Percentiles rank a stretch among this genome's conserved stretches.
phyloP scores from a whole-genome alignment of 2,888 invertebrate species.

The Sepioteuthis lessoniana region DNA sequence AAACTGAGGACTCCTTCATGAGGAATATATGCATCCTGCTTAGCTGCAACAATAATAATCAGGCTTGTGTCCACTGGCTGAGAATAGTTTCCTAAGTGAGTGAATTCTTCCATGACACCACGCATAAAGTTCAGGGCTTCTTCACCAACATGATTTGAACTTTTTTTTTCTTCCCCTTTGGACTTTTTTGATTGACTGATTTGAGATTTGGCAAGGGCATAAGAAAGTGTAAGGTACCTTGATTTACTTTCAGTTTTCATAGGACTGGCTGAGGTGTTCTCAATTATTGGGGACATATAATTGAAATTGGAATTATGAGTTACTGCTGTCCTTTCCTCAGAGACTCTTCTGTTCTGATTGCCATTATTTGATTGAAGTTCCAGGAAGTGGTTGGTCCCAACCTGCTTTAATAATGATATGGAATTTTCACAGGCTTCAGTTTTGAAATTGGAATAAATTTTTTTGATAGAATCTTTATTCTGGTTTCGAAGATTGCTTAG shows the following conservation, averaged over 20 bases:
- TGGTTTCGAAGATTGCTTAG: neutral
- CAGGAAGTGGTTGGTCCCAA: constrained; percentile 12
- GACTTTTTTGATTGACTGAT: neutral
- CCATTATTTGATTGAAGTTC: neutral
- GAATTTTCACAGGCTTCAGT: constrained; percentile 38
- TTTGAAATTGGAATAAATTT: constrained; percentile 3
- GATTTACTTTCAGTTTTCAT: constrained; percentile 19
- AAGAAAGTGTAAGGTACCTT: constrained; percentile 16
- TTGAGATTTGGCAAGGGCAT: constrained; percentile 46
- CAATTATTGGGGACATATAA: neutral
- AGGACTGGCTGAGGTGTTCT: neutral
- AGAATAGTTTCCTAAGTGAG: constrained; percentile 94
- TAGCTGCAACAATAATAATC: constrained; percentile 92
- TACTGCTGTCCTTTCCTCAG: neutral
- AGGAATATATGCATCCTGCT: constrained; percentile 89
- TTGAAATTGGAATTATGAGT: neutral
- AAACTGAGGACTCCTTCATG: constrained; percentile 87
- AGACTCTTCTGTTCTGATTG: neutral
- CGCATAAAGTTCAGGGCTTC: constrained; percentile 94
- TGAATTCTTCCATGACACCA: constrained; percentile 99
- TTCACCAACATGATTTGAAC: constrained; percentile 43
- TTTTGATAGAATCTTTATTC: neutral
- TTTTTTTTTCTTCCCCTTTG: neutral
- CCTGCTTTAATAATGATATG: neutral
- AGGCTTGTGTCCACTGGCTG: constrained; percentile 88